Base-by-base conservation (phyloP, 64 coral and sea anemone genomes). In the Montipora foliosa region DNA sequence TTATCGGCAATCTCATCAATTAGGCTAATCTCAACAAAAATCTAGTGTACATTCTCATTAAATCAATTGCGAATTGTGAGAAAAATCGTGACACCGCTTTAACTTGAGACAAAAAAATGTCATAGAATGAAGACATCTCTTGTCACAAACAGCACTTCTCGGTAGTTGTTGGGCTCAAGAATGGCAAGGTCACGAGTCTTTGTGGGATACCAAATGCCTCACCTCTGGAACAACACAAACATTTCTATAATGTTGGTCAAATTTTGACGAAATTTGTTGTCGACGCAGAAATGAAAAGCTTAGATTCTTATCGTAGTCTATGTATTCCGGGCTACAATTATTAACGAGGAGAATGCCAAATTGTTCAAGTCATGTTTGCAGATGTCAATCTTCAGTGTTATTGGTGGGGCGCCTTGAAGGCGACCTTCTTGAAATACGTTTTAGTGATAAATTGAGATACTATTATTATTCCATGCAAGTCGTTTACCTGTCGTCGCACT, bases 401-500 rank as follows among this genome's bases (percentile, higher is more conserved):
- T 71, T 86, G 37, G 7, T 22, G 19, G 45, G 82, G 82, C 82
- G 82, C 62, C 82, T 86, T n/a, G 2, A 3, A 86, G 82, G 66
- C 82, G 62, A 50, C 64, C 47, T 21, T 62, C 82, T 67, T 86
- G 82, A 86, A 47, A 86, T 72, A 69, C 47, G 66, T 72, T 70
- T 71, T 86, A 50, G 82, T 67, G 17, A 70, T 50, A 70, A 86
- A 86, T 86, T 86, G 66, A 86, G 47, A 71, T 72, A 86, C 66
- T 86, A 86, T 86, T 86, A 86, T 86, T 86, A 72, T 86, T 86
- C 64, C 82, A 86, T 86, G 82, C 82, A 86, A 72, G 73, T 86
- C 64, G 67, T 44, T 22, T 45, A 71, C 44, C 82, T 86, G 82
- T 86, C 82, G 82, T 71, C 82, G 45, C 82, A 71, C 61, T 67